Evolutionary conservation across 2,113 vertebrate species (phyloP).

Genomic region (Penelope pileata): DNA sequence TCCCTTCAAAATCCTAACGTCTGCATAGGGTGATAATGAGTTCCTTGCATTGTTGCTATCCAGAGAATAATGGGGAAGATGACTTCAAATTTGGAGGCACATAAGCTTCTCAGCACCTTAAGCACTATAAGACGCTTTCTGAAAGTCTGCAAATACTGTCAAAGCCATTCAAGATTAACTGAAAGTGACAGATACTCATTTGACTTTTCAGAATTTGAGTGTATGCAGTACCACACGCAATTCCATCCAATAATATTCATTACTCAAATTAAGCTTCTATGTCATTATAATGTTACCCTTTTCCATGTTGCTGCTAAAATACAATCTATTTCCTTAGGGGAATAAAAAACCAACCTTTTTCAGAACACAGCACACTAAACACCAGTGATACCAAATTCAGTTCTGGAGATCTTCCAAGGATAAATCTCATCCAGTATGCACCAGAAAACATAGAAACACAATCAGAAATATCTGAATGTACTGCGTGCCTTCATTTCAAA

Average conservation of each 20-base stretch:
- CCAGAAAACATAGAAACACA: not conserved
- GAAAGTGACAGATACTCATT: not conserved
- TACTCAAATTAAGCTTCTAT: not conserved
- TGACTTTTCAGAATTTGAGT: not conserved
- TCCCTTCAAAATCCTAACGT: not conserved
- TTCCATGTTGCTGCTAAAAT: not conserved
- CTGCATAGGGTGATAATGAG: not conserved
- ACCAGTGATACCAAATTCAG: not conserved
- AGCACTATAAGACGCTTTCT: not conserved
- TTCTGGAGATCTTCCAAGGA: not conserved
- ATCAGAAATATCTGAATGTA: not conserved
- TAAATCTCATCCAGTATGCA: rapidly evolving
- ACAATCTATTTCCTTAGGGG: not conserved
- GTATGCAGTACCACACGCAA: not conserved
- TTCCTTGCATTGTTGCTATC: not conserved
- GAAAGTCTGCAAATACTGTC: not conserved
- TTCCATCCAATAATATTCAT: not conserved
- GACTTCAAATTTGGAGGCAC: not conserved
- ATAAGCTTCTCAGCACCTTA: not conserved
- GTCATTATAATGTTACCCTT: not conserved
- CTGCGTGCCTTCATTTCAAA: not conserved
- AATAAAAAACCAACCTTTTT: not conserved
- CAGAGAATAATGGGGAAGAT: not conserved
- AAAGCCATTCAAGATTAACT: not conserved
- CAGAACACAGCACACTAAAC: not conserved